Conservation (phyloP, 2,797 vertebrate species). For the Danio aesculapii region DNA sequence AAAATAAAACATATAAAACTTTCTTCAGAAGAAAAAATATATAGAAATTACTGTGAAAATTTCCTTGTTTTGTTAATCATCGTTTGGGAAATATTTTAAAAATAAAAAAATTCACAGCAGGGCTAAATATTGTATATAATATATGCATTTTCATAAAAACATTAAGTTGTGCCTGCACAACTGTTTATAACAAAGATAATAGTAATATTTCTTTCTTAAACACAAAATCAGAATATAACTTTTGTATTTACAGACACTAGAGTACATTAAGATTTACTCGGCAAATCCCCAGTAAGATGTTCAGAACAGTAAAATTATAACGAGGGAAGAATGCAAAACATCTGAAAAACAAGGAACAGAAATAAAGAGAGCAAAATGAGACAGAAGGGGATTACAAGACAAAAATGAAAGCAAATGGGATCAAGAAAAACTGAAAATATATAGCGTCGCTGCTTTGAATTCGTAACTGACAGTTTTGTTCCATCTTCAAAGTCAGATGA, state of each 20-base stretch:
- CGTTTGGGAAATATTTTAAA: too few species aligned
- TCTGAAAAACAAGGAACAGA: neutral
- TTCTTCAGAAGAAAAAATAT: too few species aligned
- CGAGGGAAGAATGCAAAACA: neutral
- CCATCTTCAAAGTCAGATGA: slow-evolving; percentile 52
- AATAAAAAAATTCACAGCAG: too few species aligned
- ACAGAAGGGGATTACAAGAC: neutral
- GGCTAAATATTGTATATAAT: too few species aligned
- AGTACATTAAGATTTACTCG: too few species aligned
- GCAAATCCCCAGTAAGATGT: too few species aligned
- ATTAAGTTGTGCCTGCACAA: slow-evolving; percentile 1
- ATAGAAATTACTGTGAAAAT: too few species aligned
- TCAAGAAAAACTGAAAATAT: neutral
- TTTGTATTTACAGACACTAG: too few species aligned
- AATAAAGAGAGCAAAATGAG: neutral
- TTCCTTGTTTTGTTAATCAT: too few species aligned
- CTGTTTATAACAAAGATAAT: neutral
- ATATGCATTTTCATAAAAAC: neutral
- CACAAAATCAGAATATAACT: neutral
- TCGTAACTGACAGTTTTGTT: slow-evolving; percentile 49
- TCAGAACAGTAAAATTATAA: neutral
- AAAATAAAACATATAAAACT: too few species aligned
- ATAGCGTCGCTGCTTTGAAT: slow-evolving; percentile 21
- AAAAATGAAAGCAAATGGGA: neutral
- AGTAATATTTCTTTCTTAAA: neutral